A percentile compares a stretch with the other conserved stretches of the same genome.
Conservation (phyloP, 2,888 invertebrate genomes). For the Polydesmus complanatus region DNA sequence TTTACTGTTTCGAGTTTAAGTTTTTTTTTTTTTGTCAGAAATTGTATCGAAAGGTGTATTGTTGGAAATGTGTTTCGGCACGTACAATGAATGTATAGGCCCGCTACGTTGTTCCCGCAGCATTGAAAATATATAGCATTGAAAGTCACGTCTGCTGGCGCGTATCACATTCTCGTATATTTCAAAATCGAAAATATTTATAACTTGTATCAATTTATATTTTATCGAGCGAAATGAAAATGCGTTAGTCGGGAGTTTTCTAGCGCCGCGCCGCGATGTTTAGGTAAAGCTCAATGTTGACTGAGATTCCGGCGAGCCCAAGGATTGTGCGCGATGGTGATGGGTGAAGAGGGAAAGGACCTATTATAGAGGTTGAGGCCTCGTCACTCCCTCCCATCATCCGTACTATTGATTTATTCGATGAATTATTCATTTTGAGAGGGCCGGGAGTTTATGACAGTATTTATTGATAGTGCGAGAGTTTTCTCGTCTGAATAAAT, state of each 20-base stretch:
- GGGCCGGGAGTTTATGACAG: not conserved
- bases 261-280: no score
- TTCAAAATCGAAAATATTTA: not conserved
- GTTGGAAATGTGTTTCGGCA: no score
- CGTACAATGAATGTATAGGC: no score
- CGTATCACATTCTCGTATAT: not conserved
- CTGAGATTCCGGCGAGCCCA: no score
- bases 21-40: no score
- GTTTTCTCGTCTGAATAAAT: no score
- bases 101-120: no score
- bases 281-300: no score
- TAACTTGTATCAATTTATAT: not conserved
- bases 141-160: no score
- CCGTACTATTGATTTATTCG: not conserved
- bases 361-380: not conserved
- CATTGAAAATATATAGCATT: no score
- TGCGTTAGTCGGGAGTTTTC: not conserved
- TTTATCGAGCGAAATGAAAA: not conserved
- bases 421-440: not conserved
- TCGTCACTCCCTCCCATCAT: not conserved
- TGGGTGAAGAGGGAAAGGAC: not conserved
- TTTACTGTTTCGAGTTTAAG: no score
- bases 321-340: not conserved
- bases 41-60: no score
- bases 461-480: not conserved